A percentile compares a stretch with the other conserved stretches of the same genome.
These are phyloP conservation scores for Balaeniceps rex DNA, from an alignment of 2,113 vertebrate species.

Conservation along the genomic window DNA sequence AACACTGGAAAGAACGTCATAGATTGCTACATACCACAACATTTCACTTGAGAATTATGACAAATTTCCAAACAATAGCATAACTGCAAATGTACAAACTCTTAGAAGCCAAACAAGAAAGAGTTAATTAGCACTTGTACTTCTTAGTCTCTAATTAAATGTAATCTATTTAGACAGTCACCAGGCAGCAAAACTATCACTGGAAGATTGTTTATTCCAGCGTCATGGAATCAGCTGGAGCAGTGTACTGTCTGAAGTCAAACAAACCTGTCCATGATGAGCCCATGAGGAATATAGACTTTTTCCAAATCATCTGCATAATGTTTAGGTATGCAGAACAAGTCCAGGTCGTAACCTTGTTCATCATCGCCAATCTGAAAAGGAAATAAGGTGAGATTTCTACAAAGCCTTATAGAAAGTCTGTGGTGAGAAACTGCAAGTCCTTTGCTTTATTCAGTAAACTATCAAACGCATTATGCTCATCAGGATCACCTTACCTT, in stretches of 20 bases:
- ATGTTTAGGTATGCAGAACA: constrained; percentile 98
- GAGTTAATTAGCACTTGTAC: not conserved
- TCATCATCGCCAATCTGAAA: constrained; percentile 95
- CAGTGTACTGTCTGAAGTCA: not conserved
- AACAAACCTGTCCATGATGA: constrained; percentile 96
- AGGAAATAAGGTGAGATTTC: constrained; percentile 33
- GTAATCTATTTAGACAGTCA: not conserved
- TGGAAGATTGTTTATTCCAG: not conserved
- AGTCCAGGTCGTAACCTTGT: constrained; percentile 93
- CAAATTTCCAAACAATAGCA: not conserved
- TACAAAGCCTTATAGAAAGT: not conserved
- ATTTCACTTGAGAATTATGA: not conserved
- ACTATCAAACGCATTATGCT: fast-evolving
- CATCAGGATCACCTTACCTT: not conserved
- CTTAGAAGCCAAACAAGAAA: not conserved
- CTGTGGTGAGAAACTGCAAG: not conserved
- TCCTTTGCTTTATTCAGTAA: not conserved
- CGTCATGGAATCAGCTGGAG: not conserved
- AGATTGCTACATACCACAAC: not conserved
- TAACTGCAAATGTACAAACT: not conserved
- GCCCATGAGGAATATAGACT: constrained; percentile 96
- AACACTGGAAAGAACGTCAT: not conserved
- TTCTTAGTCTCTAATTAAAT: not conserved
- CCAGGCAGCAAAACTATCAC: not conserved
- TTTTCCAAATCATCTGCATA: constrained; percentile 90